These are phyloP conservation scores for Pogonus chalceus DNA, from an alignment of 1,140 invertebrate species.

Conservation along the genomic window DNA sequence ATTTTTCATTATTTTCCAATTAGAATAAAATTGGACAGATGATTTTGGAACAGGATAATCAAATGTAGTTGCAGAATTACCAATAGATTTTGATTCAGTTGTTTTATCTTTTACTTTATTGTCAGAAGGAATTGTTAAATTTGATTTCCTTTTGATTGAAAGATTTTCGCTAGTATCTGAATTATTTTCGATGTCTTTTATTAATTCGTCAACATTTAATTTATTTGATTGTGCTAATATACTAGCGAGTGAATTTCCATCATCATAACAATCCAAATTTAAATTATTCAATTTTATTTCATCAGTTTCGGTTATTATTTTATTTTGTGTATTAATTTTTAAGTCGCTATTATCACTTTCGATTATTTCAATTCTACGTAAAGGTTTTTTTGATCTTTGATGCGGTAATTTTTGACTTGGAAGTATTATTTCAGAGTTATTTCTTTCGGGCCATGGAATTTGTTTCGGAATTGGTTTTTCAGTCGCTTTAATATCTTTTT, in stretches of 20 bases:
- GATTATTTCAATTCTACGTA: background rate
- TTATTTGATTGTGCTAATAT: background rate
- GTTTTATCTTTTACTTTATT: background rate
- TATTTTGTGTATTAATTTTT: background rate
- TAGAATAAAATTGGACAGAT: background rate
- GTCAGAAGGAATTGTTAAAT: background rate
- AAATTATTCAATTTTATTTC: background rate
- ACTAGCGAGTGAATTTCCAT: background rate
- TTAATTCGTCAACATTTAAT: background rate
- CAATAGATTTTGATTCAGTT: background rate
- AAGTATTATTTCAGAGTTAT: background rate
- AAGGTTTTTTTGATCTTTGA: background rate
- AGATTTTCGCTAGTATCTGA: too few species aligned
- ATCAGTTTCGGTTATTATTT: too few species aligned
- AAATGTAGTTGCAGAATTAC: background rate
- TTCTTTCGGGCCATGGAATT: background rate
- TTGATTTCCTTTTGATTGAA: too few species aligned
- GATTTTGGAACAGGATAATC: background rate
- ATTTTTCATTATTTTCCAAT: background rate
- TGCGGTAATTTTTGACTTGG: background rate
- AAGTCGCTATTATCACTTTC: background rate
- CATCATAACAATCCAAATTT: background rate
- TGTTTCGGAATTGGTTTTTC: background rate
- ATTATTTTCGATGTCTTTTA: background rate
- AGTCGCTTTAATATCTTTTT: background rate